phyloP scores from a whole-genome alignment of 2,113 vertebrate species.

The Alces alces region DNA sequence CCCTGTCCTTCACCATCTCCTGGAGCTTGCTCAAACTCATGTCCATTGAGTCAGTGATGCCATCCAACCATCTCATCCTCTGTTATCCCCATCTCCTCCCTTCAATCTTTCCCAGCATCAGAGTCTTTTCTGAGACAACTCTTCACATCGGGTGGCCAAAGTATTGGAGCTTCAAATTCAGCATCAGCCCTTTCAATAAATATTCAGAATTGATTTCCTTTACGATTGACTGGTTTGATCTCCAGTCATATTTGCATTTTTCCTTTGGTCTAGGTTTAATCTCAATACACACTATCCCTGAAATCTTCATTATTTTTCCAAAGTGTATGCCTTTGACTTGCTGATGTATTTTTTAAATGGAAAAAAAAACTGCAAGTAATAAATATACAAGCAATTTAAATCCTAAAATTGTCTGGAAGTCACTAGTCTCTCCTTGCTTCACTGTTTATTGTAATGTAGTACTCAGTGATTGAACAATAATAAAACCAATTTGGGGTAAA shows the following conservation, averaged over 20 bases:
- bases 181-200: neutral
- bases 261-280: neutral
- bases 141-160: neutral
- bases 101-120: neutral
- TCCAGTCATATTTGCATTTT: neutral
- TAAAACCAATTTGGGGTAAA: neutral
- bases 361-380: neutral
- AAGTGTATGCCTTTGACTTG: neutral
- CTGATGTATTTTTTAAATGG: neutral
- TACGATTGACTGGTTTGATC: neutral
- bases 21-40: neutral
- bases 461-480: neutral
- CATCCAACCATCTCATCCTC: neutral
- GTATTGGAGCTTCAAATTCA: neutral
- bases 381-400: neutral
- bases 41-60: neutral
- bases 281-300: neutral
- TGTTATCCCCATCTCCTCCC: neutral
- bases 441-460: neutral
- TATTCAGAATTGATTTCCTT: neutral
- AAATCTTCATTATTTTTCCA: neutral
- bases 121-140: neutral
- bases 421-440: neutral
- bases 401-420: neutral
- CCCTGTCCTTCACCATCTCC: neutral